Base-by-base conservation (phyloP, 2,888 invertebrate genomes). In the Plusia festucae region DNA sequence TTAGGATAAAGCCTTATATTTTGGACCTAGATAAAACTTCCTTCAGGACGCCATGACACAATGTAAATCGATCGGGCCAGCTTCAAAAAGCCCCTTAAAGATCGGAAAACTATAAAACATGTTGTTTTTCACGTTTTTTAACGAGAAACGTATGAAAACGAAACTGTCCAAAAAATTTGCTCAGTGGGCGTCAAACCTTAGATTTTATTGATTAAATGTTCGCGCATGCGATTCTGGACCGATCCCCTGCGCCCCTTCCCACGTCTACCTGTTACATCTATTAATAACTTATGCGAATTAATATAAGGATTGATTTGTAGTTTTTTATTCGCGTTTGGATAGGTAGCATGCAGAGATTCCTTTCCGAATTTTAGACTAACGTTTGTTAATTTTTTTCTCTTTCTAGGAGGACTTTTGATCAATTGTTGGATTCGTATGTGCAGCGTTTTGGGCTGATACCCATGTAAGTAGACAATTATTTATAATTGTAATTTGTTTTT, bases 1-100 rank as follows among this genome's bases (percentile, higher is more conserved):
- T 40, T n/a, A 40, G 40, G 40, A 40, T n/a, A 40, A 40, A 40
- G n/a, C 40, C 40, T 40, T 40, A 40, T 40, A n/a, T 40, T n/a
- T 40, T 15, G n/a, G n/a, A 40, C 7, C 2, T 3, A n/a, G n/a
- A n/a, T 6, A n/a, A n/a, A 40, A 40, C 40, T n/a, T n/a, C 40
- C 5, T n/a, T n/a, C 6, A 7, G 7, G 40, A n/a, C 40, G 40
- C 40, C 40, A 40, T 40, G 40, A n/a, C n/a, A 6, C n/a, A n/a
- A n/a, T 3, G 5, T 0, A 34, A 34, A 40, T n/a, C n/a, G 7
- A n/a, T n/a, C 6, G 40, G n/a, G 40, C n/a, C n/a, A 2, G n/a
- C 5, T n/a, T 40, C n/a, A n/a, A n/a, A 40, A n/a, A 40, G 40
- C 5, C 1, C n/a, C n/a, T n/a, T 15, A 40, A 40, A n/a, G 5